Base-by-base conservation (phyloP, 2,888 invertebrate genomes). In the Spilosoma lubricipeda region DNA sequence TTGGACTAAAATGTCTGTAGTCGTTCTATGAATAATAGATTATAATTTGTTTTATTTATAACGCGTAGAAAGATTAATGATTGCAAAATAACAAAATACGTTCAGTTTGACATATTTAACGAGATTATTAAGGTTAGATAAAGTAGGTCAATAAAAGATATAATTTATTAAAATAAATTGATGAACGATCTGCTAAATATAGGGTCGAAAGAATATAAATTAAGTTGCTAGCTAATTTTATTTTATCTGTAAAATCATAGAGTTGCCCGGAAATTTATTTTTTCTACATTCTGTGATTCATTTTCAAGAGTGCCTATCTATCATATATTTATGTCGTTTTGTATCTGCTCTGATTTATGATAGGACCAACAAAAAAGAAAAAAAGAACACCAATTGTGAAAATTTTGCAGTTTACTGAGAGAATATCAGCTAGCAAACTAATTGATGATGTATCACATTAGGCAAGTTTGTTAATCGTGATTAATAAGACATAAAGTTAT, bases 11-110 rank as follows among this genome's bases (percentile, higher is more conserved):
- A 77, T 79, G 45, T 81, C 72, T 79, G 82, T 63, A 72, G 77
- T 70, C 73, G 75, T 75, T 71, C 70, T 74, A 74, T 85, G 77
- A 84, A 85, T 84, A 81, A 81, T 79, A 71, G 45, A 83, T 77
- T 78, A 67, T 85, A 80, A 72, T 69, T 64, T 74, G 48, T 70
- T 74, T 63, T 75, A 76, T 80, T 85, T 82, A 77, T 48, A 66
- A 70, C 64, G 45, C 23, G 27, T n/a, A 15, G 9, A 30, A 42
- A 66, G 69, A 42, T 18, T 48, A 27, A 72, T 36, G 9, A 36
- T 36, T 69, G 36, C 18, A 56, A 45, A 69, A 36, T 65, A 65
- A 36, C 7, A 36, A 8, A 36, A 65, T 33, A 65, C 3, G 65
- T 8, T 20, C 20, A 20, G 20, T 65, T 65, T 23, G 33, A 23